Evolutionary conservation across 2,113 vertebrate genomes (phyloP).

Genomic region (Alosa alosa): DNA sequence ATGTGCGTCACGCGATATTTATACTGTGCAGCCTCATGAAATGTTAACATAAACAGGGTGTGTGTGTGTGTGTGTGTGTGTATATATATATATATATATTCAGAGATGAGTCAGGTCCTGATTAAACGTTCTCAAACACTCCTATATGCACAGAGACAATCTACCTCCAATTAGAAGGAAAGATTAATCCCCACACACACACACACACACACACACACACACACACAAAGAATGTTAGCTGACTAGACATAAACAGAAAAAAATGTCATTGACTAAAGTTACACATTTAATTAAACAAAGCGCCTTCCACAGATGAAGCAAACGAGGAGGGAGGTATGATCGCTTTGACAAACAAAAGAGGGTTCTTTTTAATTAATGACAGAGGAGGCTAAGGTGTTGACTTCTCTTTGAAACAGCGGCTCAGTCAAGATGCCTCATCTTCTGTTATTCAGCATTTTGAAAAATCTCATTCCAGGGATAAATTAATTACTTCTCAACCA

Average conservation of each 20-base stretch:
- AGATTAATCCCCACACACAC: slow-evolving; percentile 4
- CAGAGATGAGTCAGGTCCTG: not conserved
- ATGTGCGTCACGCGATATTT: not conserved
- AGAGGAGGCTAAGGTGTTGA: slow-evolving; percentile 44
- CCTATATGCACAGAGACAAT: not conserved
- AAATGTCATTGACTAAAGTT: not conserved
- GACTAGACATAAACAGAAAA: not conserved
- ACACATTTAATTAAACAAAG: slow-evolving; percentile 23
- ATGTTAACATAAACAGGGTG: not conserved
- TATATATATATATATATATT: not conserved
- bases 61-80: not conserved
- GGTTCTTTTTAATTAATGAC: slow-evolving; percentile 55
- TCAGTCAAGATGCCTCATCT: slow-evolving; percentile 54
- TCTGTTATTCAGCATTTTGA: slow-evolving; percentile 48
- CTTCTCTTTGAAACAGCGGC: slow-evolving; percentile 42
- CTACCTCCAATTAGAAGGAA: slow-evolving; percentile 1
- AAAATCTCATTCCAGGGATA: slow-evolving; percentile 56
- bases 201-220: not conserved
- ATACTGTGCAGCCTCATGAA: not conserved
- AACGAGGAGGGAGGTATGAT: slow-evolving; percentile 21
- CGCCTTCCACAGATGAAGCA: slow-evolving; percentile 13
- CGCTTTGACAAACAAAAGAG: slow-evolving; percentile 38
- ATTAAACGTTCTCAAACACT: slow-evolving; percentile 11
- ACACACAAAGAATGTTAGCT: not conserved
- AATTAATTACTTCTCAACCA: slow-evolving; percentile 57